Percentiles rank a stretch among this genome's conserved stretches.
Conservation (phyloP, 92 coral and sea anemone genomes). For the Bergia sp. region DNA sequence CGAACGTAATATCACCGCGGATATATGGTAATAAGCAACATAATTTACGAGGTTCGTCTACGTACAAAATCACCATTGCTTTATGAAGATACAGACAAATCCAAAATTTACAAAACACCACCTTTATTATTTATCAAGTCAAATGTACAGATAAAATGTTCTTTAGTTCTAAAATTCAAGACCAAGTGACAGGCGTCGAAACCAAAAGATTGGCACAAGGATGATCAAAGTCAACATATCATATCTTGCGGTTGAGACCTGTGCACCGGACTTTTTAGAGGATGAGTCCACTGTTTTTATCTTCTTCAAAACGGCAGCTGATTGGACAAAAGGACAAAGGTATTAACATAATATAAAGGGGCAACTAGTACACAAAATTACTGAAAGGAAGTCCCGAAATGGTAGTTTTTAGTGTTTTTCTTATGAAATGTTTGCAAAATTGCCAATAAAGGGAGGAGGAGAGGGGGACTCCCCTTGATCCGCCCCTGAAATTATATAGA, state of each 20-base stretch:
- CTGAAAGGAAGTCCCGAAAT: too few relatives aligned
- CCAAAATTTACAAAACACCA: background rate
- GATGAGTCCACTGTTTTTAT: background rate
- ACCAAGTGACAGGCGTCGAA: background rate
- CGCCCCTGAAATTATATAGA: too few relatives aligned
- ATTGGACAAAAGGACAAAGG: background rate
- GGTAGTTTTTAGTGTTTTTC: too few relatives aligned
- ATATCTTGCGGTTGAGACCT: background rate
- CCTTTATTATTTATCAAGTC: background rate
- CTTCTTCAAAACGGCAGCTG: conserved; percentile 18
- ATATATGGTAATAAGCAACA: too few relatives aligned
- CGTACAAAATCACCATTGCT: too few relatives aligned
- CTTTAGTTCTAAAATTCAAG: background rate
- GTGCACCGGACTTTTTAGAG: background rate
- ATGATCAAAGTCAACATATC: background rate
- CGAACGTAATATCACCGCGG: too few relatives aligned
- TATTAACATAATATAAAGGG: too few relatives aligned
- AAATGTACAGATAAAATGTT: background rate
- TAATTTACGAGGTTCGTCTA: too few relatives aligned
- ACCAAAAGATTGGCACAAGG: background rate
- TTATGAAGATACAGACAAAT: background rate
- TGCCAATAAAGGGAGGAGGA: too few relatives aligned
- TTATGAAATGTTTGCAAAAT: too few relatives aligned
- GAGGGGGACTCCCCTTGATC: too few relatives aligned
- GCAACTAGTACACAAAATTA: too few relatives aligned